A percentile compares a stretch with the other conserved stretches of the same genome.
These are phyloP conservation scores for Gallinago nigripennis DNA, from an alignment of 2,797 vertebrate species.

Conservation along the genomic window DNA sequence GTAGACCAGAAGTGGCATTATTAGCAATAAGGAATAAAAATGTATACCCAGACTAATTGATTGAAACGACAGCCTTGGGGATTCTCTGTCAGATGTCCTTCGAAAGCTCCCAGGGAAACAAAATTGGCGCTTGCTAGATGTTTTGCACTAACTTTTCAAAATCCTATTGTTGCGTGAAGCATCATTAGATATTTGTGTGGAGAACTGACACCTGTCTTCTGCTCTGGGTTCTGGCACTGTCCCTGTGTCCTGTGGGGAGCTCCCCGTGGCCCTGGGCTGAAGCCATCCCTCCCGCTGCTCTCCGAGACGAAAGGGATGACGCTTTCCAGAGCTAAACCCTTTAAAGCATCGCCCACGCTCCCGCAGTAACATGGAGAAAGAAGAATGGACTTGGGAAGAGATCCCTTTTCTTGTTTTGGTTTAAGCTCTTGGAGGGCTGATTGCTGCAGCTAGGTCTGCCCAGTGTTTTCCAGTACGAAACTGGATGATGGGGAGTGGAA, in stretches of 20 bases:
- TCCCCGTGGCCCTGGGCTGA: background rate
- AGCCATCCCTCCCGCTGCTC: background rate
- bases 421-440: background rate
- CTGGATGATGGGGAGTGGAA: background rate
- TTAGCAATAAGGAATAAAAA: background rate
- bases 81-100: background rate
- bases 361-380: background rate
- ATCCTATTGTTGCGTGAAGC: background rate
- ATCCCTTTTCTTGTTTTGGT: background rate
- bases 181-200: background rate
- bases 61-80: background rate
- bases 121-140: background rate
- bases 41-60: background rate
- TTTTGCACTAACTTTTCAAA: background rate
- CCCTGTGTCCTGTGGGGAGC: too few species aligned
- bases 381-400: background rate
- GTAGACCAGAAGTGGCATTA: background rate
- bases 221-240: background rate
- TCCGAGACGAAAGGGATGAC: background rate
- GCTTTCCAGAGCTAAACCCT: background rate
- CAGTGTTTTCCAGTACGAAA: background rate
- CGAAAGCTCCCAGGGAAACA: background rate
- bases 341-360: background rate
- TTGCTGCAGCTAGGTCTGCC: background rate
- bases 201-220: background rate